Evolutionary conservation across 2,113 vertebrate genomes (phyloP).

Genomic region (Scopus umbretta): DNA sequence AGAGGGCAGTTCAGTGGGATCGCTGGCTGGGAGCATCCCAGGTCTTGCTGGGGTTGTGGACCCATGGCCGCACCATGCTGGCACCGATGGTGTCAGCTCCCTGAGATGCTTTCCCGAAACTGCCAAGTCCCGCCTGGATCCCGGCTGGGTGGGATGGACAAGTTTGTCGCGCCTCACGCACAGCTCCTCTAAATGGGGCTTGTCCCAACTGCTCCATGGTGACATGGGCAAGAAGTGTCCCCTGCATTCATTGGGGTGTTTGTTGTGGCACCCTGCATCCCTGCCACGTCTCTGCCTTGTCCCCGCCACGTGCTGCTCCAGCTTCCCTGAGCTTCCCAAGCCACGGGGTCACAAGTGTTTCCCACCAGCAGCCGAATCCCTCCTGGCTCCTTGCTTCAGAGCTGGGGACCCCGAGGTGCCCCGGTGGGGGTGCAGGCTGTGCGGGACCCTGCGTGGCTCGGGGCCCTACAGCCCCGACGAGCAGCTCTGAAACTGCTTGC

Average conservation of each 20-base stretch:
- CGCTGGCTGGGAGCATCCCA: background rate
- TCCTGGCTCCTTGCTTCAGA: background rate
- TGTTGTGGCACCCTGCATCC: background rate
- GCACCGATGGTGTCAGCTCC: background rate
- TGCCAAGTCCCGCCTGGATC: background rate
- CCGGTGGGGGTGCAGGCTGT: background rate
- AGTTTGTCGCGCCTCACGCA: background rate
- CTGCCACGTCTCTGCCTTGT: background rate
- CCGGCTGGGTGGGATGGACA: background rate
- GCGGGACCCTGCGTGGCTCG: accelerated
- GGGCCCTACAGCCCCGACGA: background rate
- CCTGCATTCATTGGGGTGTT: no score
- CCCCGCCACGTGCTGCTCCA: background rate
- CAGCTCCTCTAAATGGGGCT: accelerated
- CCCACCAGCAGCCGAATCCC: background rate
- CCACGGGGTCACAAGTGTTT: background rate
- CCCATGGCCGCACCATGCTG: accelerated
- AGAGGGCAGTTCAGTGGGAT: background rate
- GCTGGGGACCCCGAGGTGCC: background rate
- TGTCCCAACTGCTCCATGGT: accelerated
- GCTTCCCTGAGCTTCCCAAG: background rate
- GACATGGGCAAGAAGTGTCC: background rate
- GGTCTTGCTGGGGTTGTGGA: background rate
- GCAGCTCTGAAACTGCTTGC: background rate
- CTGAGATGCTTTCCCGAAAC: background rate